A percentile compares a stretch with the other conserved stretches of the same genome.
These are phyloP conservation scores for Zonotrichia albicollis DNA, from an alignment of 2,797 vertebrate genomes.

Conservation along the genomic window DNA sequence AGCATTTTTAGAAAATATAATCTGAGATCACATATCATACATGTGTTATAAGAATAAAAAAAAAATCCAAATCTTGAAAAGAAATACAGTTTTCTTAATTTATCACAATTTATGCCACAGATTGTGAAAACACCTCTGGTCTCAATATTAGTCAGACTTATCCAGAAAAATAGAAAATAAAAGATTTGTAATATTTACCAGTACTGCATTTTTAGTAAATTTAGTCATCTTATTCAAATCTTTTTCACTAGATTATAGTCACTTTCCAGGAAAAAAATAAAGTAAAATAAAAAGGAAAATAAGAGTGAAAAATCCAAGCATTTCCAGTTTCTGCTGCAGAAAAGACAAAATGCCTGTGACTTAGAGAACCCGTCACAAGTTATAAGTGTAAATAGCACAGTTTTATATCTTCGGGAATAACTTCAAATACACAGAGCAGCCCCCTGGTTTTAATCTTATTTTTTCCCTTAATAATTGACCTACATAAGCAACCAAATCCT, in stretches of 20 bases:
- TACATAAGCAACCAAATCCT: slow-evolving; percentile 36
- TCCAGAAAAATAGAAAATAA: background rate
- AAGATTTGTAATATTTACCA: background rate
- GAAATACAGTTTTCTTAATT: background rate
- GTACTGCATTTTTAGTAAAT: background rate
- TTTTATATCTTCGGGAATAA: slow-evolving; percentile 23
- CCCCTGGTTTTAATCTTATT: slow-evolving; percentile 42
- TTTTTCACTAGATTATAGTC: background rate
- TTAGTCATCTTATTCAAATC: background rate
- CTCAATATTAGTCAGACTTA: background rate
- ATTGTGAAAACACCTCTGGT: background rate
- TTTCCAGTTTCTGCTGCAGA: background rate
- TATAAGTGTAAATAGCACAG: slow-evolving; percentile 34
- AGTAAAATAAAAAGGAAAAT: background rate
- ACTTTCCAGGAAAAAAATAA: background rate
- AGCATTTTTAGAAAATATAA: background rate
- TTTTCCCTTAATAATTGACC: slow-evolving; percentile 50
- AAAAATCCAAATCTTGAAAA: background rate
- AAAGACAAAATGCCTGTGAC: background rate
- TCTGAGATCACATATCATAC: fast-evolving
- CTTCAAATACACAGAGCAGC: background rate
- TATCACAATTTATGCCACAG: background rate
- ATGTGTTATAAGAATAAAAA: fast-evolving
- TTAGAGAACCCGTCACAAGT: slow-evolving; percentile 45
- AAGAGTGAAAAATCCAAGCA: background rate